These are phyloP conservation scores for Sesamia inferens DNA, from an alignment of 2,888 invertebrate species.

Conservation along the genomic window DNA sequence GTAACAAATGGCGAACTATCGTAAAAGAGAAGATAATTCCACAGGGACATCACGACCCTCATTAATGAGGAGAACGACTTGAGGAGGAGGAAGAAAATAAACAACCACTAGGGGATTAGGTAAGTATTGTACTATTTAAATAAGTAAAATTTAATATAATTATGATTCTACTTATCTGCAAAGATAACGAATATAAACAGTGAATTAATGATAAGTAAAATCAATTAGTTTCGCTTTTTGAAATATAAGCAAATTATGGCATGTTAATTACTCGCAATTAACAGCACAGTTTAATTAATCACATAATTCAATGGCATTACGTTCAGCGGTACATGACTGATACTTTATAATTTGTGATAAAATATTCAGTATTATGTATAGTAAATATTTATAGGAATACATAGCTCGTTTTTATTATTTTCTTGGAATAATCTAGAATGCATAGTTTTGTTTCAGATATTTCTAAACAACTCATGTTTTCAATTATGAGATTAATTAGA, in stretches of 20 bases:
- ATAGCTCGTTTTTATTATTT: not conserved
- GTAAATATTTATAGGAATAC: slow-evolving; percentile 11
- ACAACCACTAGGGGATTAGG: not conserved
- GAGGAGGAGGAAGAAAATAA: too few species aligned
- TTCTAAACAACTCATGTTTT: not conserved
- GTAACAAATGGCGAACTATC: too few species aligned
- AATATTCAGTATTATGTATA: slow-evolving; percentile 3
- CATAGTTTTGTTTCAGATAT: not conserved
- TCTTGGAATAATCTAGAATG: not conserved
- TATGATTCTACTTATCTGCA: slow-evolving; percentile 6
- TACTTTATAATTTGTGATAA: slow-evolving; percentile 32
- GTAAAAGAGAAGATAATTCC: too few species aligned
- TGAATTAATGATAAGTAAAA: slow-evolving; percentile 27
- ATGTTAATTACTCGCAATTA: slow-evolving; percentile 27
- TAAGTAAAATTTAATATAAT: not conserved
- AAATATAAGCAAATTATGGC: slow-evolving; percentile 2
- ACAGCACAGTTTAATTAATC: slow-evolving; percentile 30
- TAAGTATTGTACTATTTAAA: slow-evolving; percentile 6
- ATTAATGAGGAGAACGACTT: too few species aligned
- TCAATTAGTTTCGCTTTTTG: slow-evolving; percentile 27
- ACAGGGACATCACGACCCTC: too few species aligned
- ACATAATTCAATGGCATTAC: slow-evolving; percentile 22
- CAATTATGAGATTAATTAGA: too few species aligned
- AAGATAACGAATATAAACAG: slow-evolving; percentile 14
- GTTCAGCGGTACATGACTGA: slow-evolving; percentile 10